Evolutionary conservation across 2,888 invertebrate species (phyloP).

Genomic region (Heterodera filipjevi): DNA sequence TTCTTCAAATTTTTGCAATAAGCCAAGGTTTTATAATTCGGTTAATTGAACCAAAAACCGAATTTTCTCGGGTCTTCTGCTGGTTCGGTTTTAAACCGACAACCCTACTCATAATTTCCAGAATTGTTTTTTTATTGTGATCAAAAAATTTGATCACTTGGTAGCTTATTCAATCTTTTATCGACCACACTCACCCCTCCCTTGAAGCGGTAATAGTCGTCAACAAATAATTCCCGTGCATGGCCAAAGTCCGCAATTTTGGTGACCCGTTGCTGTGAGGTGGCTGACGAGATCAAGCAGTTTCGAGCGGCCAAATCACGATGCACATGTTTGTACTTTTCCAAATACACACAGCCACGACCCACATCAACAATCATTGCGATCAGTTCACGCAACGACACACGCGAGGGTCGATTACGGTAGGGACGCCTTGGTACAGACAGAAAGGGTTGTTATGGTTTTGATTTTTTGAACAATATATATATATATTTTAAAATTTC

Average conservation of each 20-base stretch:
- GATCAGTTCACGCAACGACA: constrained; percentile 82
- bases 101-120: no score
- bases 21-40: no score
- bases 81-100: no score
- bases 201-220: constrained; percentile 94
- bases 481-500: no score
- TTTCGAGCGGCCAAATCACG: constrained; percentile 80
- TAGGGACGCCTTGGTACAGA: constrained; percentile 35
- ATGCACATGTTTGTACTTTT: constrained; percentile 95
- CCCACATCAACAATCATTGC: constrained; percentile 94
- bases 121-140: no score
- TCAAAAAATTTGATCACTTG: neutral
- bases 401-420: constrained; percentile 49
- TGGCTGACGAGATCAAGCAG: constrained; percentile 77
- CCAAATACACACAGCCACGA: constrained; percentile 89
- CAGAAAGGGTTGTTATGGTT: no score
- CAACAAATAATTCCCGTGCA: constrained; percentile 93
- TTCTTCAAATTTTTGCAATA: no score
- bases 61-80: no score
- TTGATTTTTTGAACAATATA: no score
- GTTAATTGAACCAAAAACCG: no score
- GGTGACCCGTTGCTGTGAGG: constrained; percentile 74
- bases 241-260: constrained; percentile 96
- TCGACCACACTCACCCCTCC: constrained; percentile 72
- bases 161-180: neutral